Conservation (phyloP, 2,888 invertebrate species). For the Octodonta nipae region DNA sequence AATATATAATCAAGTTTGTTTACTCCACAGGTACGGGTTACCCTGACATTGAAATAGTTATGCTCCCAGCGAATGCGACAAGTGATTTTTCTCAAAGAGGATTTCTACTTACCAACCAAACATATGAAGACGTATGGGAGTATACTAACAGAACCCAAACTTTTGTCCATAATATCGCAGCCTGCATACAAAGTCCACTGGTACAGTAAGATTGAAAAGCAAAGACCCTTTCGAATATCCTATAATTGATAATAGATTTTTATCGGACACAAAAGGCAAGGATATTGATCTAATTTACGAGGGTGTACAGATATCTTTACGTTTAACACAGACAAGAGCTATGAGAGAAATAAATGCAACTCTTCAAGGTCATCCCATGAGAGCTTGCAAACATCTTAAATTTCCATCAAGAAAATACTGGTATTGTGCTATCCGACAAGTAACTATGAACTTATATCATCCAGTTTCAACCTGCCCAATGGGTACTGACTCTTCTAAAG, state of each 20-base stretch:
- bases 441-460: slow-evolving; percentile 6
- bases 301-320: slow-evolving; percentile 34
- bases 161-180: slow-evolving; percentile 11
- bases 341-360: slow-evolving; percentile 40
- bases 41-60: slow-evolving; percentile 20
- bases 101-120: slow-evolving; percentile 13
- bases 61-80: slow-evolving; percentile 37
- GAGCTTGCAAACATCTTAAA: slow-evolving; percentile 9
- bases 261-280: slow-evolving; percentile 37
- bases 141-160: slow-evolving; percentile 23
- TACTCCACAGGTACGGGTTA: slow-evolving; percentile 10
- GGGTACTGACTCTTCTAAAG: slow-evolving; percentile 46
- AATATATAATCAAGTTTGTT: no score
- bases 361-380: slow-evolving; percentile 19
- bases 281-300: slow-evolving; percentile 42
- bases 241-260: slow-evolving; percentile 53
- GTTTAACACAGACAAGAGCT: slow-evolving; percentile 37
- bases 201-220: slow-evolving; percentile 12
- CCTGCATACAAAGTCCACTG: slow-evolving; percentile 12
- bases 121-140: slow-evolving; percentile 30
- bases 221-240: slow-evolving; percentile 25
- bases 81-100: slow-evolving; percentile 11
- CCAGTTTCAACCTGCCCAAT: slow-evolving; percentile 29
- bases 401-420: slow-evolving; percentile 11
- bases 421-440: slow-evolving; percentile 13